Percentiles rank a stretch among this genome's conserved stretches.
phyloP scores from a whole-genome alignment of 2,888 invertebrate species.

The Euclidia mi region DNA sequence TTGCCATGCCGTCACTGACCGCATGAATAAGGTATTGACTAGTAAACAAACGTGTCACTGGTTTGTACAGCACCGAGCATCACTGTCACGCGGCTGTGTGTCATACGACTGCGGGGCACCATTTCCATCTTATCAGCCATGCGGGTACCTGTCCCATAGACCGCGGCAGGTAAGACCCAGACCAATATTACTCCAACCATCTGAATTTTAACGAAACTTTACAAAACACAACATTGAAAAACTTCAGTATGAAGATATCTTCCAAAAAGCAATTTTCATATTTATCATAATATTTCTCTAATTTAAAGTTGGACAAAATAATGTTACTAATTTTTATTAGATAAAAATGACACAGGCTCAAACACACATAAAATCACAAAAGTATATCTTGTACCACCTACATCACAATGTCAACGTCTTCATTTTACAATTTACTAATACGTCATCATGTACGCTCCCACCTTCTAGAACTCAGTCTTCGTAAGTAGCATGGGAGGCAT shows the following conservation, averaged over 20 bases:
- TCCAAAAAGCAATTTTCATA: not conserved
- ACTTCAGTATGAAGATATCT: not conserved
- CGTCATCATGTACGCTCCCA: not conserved
- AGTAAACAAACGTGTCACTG: conserved; percentile 45
- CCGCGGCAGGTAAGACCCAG: conserved; percentile 79
- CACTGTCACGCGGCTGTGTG: conserved; percentile 92
- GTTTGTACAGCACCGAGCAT: conserved; percentile 90
- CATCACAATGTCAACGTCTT: not conserved
- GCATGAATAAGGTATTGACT: no score
- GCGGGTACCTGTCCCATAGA: conserved; percentile 81
- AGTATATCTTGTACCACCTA: not conserved
- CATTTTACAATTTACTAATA: not conserved
- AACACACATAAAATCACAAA: not conserved
- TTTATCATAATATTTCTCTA: not conserved
- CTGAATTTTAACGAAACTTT: no score
- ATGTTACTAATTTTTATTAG: not conserved
- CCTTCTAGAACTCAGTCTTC: conserved; percentile 95
- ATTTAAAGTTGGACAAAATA: not conserved
- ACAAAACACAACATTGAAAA: not conserved
- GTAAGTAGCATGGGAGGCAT: conserved; percentile 93
- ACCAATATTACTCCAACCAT: no score
- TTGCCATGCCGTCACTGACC: no score
- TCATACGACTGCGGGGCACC: conserved; percentile 84
- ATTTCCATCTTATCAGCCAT: conserved; percentile 83
- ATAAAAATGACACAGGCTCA: not conserved